Conservation (phyloP, 1,140 invertebrate species). For the Eurosta solidaginis region DNA sequence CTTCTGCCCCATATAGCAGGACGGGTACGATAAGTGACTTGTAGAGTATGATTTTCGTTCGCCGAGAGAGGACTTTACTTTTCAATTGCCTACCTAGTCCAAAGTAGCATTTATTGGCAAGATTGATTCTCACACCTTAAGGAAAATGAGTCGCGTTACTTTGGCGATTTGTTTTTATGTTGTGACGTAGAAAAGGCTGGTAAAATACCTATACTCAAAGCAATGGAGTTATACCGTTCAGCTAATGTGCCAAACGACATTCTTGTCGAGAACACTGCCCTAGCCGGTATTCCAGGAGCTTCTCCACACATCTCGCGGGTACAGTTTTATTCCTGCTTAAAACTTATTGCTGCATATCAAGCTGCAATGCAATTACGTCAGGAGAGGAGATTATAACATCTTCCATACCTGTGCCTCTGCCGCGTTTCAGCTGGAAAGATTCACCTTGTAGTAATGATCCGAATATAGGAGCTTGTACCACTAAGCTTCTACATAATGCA, state of each 20-base stretch:
- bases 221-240: slow-evolving; percentile 77
- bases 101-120: too few species aligned
- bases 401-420: slow-evolving; percentile 74
- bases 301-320: slow-evolving; percentile 70
- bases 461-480: slow-evolving; percentile 39
- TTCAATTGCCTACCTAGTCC: too few species aligned
- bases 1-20: too few species aligned
- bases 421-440: slow-evolving; percentile 76
- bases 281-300: slow-evolving; percentile 50
- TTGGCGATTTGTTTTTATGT: slow-evolving; percentile 81
- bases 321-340: slow-evolving; percentile 86
- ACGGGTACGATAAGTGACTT: too few species aligned
- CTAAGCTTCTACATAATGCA: slow-evolving; percentile 50
- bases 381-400: slow-evolving; percentile 72
- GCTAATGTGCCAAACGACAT: slow-evolving; percentile 77
- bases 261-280: slow-evolving; percentile 67
- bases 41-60: too few species aligned
- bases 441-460: slow-evolving; percentile 35
- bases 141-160: slow-evolving; percentile 77
- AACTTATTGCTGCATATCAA: slow-evolving; percentile 85
- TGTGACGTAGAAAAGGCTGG: slow-evolving; percentile 82
- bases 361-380: slow-evolving; percentile 73
- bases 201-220: slow-evolving; percentile 76
- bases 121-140: too few species aligned
- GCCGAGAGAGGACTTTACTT: too few species aligned